These are phyloP conservation scores for Actias luna DNA, from an alignment of 2,888 invertebrate genomes.

Conservation along the genomic window DNA sequence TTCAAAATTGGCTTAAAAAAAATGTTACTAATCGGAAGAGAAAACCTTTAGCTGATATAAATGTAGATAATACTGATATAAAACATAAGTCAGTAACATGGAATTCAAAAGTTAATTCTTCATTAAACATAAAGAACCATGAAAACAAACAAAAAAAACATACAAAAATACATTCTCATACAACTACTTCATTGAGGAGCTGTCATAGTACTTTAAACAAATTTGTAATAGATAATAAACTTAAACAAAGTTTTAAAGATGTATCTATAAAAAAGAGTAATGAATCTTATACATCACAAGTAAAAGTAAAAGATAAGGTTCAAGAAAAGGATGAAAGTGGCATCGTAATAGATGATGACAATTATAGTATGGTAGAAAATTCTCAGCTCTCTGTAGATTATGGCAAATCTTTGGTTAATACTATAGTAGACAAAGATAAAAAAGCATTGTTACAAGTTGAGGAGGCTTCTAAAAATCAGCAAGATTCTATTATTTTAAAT, in stretches of 20 bases:
- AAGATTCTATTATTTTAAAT: conserved; percentile 25
- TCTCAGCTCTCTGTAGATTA: conserved; percentile 38
- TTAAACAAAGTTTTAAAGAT: background rate
- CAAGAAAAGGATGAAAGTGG: conserved; percentile 56
- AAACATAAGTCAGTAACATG: background rate
- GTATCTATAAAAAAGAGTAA: background rate
- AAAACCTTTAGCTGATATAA: conserved; percentile 61
- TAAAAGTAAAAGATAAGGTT: conserved; percentile 19
- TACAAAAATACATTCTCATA: conserved; percentile 1
- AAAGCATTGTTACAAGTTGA: conserved; percentile 57
- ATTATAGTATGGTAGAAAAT: conserved; percentile 52
- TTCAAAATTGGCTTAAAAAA: conserved; percentile 62
- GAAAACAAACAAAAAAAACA: conserved; percentile 25
- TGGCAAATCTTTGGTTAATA: background rate
- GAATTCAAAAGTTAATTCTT: conserved; percentile 17
- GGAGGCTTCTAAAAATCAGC: conserved; percentile 45
- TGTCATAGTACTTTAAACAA: conserved; percentile 1
- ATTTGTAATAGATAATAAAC: background rate
- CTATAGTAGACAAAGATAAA: conserved; percentile 58
- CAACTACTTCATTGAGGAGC: background rate
- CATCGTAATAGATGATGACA: conserved; percentile 56
- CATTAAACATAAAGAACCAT: conserved; percentile 14
- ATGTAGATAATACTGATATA: conserved; percentile 42
- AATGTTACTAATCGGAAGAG: conserved; percentile 44
- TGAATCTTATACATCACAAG: conserved; percentile 18